Conservation (phyloP, 2,888 invertebrate genomes). For the Drosophila merina region DNA sequence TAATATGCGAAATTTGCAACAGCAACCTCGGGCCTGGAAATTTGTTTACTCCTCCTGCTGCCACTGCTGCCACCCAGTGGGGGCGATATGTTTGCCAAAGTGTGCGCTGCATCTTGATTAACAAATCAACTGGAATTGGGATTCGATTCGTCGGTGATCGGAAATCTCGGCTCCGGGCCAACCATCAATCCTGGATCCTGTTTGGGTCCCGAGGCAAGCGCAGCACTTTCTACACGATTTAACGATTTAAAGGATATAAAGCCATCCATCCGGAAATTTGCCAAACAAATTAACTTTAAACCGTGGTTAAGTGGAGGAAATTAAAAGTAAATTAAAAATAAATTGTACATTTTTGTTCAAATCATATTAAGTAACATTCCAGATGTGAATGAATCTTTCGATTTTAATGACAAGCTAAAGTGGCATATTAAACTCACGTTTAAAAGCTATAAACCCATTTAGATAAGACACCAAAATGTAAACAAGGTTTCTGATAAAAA, state of each 20-base stretch:
- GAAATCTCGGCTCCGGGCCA: slow-evolving; percentile 36
- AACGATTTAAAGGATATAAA: slow-evolving; percentile 7
- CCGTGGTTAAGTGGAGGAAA: background rate
- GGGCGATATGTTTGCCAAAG: slow-evolving; percentile 26
- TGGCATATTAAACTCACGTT: background rate
- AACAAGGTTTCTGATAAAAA: slow-evolving; percentile 36
- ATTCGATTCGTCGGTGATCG: slow-evolving; percentile 37
- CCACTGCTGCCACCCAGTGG: slow-evolving; percentile 6
- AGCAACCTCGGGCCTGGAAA: slow-evolving; percentile 16
- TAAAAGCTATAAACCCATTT: background rate
- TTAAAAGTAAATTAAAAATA: background rate
- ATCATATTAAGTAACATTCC: background rate
- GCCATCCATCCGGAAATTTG: slow-evolving; percentile 6
- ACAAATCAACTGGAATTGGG: slow-evolving; percentile 65
- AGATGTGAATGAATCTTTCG: background rate
- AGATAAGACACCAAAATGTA: slow-evolving; percentile 41
- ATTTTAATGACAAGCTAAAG: background rate
- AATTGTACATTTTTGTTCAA: background rate
- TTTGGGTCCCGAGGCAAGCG: slow-evolving; percentile 7
- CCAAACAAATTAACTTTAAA: slow-evolving; percentile 16
- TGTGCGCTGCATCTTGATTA: slow-evolving; percentile 56
- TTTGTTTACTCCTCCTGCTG: slow-evolving; percentile 59
- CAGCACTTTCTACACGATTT: slow-evolving; percentile 14
- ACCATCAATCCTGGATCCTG: background rate
- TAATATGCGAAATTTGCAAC: slow-evolving; percentile 42